Evolutionary conservation across 2,888 invertebrate species (phyloP).

Genomic region (Lobophora halterata): DNA sequence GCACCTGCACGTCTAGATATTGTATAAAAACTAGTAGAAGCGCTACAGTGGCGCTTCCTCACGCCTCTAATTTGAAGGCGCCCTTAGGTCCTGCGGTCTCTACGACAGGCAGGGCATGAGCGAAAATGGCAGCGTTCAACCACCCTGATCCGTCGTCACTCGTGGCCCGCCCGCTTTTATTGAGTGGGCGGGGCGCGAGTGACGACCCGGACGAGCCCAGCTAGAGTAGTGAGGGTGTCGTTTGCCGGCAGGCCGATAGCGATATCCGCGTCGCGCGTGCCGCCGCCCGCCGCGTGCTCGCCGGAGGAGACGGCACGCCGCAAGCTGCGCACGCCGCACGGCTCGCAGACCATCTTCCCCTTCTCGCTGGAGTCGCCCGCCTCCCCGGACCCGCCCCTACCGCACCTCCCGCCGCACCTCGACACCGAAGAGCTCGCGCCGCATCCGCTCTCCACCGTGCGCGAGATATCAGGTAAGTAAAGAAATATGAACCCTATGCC

Average conservation of each 20-base stretch:
- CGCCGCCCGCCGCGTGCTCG: slow-evolving; percentile 36
- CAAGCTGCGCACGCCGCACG: slow-evolving; percentile 72
- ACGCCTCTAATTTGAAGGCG: too few species aligned
- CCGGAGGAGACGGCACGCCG: slow-evolving; percentile 25
- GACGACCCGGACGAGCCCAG: too few species aligned
- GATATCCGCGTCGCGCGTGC: slow-evolving; percentile 63
- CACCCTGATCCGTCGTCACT: too few species aligned
- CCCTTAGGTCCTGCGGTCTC: too few species aligned
- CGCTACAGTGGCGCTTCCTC: too few species aligned
- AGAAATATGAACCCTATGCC: slow-evolving; percentile 12
- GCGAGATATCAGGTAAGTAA: slow-evolving; percentile 64
- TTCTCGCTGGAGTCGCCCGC: slow-evolving; percentile 83
- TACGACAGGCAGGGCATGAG: too few species aligned
- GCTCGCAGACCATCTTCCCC: slow-evolving; percentile 84
- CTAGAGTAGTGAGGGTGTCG: too few species aligned
- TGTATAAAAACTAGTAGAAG: too few species aligned
- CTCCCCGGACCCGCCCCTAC: slow-evolving; percentile 80
- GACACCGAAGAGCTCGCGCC: slow-evolving; percentile 48
- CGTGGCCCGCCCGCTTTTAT: too few species aligned
- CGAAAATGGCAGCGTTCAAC: too few species aligned
- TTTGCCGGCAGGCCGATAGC: slow-evolving; percentile 77
- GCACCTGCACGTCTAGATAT: too few species aligned
- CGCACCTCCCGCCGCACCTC: slow-evolving; percentile 61
- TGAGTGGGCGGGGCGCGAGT: too few species aligned
- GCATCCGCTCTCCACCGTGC: slow-evolving; percentile 52